These are phyloP conservation scores for Megaustenia siamemsis DNA, from an alignment of 2,888 invertebrate genomes.

Conservation along the genomic window DNA sequence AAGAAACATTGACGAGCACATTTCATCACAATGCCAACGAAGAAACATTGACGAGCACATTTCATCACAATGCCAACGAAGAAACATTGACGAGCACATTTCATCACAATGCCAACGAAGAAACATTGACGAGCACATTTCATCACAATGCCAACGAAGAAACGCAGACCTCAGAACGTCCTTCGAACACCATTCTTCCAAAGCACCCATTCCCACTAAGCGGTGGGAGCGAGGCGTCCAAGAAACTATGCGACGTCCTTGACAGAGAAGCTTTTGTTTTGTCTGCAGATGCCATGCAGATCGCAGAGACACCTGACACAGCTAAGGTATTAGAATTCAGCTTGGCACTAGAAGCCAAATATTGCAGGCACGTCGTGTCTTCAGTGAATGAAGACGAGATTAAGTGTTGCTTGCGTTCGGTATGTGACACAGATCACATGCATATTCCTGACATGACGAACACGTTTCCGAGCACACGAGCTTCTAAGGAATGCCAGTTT, in stretches of 20 bases:
- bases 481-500: background rate
- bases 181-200: background rate
- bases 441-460: background rate
- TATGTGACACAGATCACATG: background rate
- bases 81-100: background rate
- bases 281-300: constrained; percentile 26
- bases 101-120: background rate
- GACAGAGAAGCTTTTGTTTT: constrained; percentile 1
- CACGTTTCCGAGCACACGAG: background rate
- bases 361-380: background rate
- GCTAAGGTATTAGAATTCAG: constrained; percentile 53
- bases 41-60: background rate
- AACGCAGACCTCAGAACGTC: background rate
- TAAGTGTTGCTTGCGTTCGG: background rate
- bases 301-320: constrained; percentile 48
- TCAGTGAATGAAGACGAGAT: background rate
- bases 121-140: background rate
- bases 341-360: constrained; percentile 45
- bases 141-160: background rate
- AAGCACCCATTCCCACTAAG: no score
- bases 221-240: background rate
- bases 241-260: background rate
- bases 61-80: background rate
- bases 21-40: background rate
- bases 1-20: background rate